A percentile compares a stretch with the other conserved stretches of the same genome.
phyloP scores from a whole-genome alignment of 92 coral and sea anemone species.

The Scolanthus callimorphus region DNA sequence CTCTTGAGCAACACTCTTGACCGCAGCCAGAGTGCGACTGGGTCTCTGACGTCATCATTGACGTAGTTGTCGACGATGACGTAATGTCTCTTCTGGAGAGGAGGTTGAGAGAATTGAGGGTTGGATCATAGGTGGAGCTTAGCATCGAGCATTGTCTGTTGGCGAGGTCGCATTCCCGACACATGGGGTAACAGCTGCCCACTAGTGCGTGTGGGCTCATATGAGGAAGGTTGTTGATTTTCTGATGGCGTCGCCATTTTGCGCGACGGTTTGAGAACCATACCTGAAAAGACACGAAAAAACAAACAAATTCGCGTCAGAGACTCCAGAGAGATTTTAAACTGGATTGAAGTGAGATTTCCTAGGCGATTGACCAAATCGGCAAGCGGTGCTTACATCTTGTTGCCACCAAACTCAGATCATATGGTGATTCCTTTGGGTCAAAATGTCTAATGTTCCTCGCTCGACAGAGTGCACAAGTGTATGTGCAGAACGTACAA shows the following conservation, averaged over 20 bases:
- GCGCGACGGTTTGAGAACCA: conserved; percentile 99
- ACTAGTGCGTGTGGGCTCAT: conserved; percentile 82
- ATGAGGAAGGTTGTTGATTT: conserved; percentile 88
- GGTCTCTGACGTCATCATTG: conserved; percentile 27
- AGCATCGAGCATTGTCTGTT: conserved; percentile 80
- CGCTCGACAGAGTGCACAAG: too few relatives aligned
- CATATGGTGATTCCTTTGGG: too few relatives aligned
- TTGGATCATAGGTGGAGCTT: conserved; percentile 55
- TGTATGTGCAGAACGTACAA: too few relatives aligned
- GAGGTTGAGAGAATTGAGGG: conserved; percentile 63
- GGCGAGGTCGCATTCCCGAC: conserved; percentile 92
- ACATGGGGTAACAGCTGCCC: conserved; percentile 90
- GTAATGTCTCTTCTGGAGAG: conserved; percentile 49
- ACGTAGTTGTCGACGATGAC: conserved; percentile 25
- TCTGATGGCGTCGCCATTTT: conserved; percentile 98
- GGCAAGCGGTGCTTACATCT: too few relatives aligned
- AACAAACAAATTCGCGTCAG: not conserved
- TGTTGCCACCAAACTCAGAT: too few relatives aligned
- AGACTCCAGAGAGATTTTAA: too few relatives aligned
- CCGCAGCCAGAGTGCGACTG: conserved; percentile 45
- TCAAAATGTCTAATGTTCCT: too few relatives aligned
- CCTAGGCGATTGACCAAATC: too few relatives aligned
- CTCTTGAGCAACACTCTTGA: conserved; percentile 81
- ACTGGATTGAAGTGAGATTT: too few relatives aligned
- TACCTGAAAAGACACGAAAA: conserved; percentile 55